These are phyloP conservation scores for Fragum whitleyi DNA, from an alignment of 2,888 invertebrate species.

Conservation along the genomic window DNA sequence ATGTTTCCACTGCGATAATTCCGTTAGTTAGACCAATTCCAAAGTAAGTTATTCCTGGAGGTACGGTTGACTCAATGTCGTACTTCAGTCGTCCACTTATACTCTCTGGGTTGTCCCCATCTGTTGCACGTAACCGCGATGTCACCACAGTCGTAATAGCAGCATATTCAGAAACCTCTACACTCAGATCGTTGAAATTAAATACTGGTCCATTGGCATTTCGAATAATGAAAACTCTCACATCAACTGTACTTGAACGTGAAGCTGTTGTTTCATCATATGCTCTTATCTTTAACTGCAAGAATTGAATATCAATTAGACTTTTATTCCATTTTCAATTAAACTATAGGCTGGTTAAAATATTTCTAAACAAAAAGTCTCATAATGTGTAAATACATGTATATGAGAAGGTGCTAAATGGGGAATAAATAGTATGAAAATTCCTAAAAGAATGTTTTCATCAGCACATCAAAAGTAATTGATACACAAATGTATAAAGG, in stretches of 20 bases:
- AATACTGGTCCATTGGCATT: constrained; percentile 72
- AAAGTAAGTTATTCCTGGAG: constrained; percentile 58
- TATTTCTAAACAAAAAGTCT: too few species aligned
- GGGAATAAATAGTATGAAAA: too few species aligned
- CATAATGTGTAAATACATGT: too few species aligned
- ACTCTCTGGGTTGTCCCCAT: constrained; percentile 62
- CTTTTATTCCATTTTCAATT: too few species aligned
- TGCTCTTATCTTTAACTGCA: constrained; percentile 64
- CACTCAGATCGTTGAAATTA: constrained; percentile 38
- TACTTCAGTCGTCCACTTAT: constrained; percentile 61
- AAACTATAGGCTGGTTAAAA: too few species aligned
- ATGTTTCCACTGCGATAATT: constrained; percentile 63
- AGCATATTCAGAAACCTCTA: constrained; percentile 68
- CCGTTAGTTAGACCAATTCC: constrained; percentile 67
- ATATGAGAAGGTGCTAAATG: too few species aligned
- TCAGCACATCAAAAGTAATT: too few species aligned
- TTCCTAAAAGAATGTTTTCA: too few species aligned
- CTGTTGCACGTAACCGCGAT: constrained; percentile 58
- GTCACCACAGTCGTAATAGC: constrained; percentile 4
- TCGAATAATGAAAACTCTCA: constrained; percentile 68
- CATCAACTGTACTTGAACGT: constrained; percentile 54
- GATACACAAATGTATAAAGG: too few species aligned
- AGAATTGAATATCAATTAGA: not conserved
- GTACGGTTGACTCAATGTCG: constrained; percentile 41
- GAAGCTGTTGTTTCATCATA: constrained; percentile 61